Base-by-base conservation (phyloP, 2,113 vertebrate species). In the Pedionomus torquatus region DNA sequence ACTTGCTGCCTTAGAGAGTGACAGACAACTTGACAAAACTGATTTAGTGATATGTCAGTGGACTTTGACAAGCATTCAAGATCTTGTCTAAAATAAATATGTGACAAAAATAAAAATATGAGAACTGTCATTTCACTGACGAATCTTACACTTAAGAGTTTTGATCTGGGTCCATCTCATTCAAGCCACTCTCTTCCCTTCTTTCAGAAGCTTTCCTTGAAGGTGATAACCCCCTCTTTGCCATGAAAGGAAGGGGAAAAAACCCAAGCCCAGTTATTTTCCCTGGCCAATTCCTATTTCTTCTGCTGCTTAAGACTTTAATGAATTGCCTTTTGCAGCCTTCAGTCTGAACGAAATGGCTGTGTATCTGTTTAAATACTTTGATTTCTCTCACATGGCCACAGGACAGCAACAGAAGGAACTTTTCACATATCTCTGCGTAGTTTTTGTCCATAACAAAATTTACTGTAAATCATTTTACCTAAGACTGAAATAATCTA, bases 1-100 rank as follows among this genome's bases (percentile, higher is more conserved):
- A 86, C 83, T 81, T 93, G 17, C 44, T 86, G 82, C 21, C 71
- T 83, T 83, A 84, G 2, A 69, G 39, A 91, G 55, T 48, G 68
- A 86, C 54, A 88, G 81, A 85, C 74, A 87, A 82, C 72, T 76
- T 78, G 80, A 89, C 61, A 95, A 87, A 95, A 88, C 23, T 76
- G 52, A 95, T 95, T 72, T 37, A 69, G 28, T 2, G 2, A 84
- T 39, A 11, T 41, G 80, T 54, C 90, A 92, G 84, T 51, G 66
- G 87, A 90, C 69, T 49, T 3, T 84, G 54, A 83, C 61, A 80
- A 13, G 75, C n/a, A 58, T 91, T 74, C 58, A 78, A 71, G 24
- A 85, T 65, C 41, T 58, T 51, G 28, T 58, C 81, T 88, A 57
- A 77, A 91, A 83, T 51, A 94, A 91, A 83, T 72, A 87, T 6